Evolutionary conservation across 2,113 vertebrate species (phyloP), one percentile per base, ranked within the genome.

Genomic region (Pholis gunnellus): DNA sequence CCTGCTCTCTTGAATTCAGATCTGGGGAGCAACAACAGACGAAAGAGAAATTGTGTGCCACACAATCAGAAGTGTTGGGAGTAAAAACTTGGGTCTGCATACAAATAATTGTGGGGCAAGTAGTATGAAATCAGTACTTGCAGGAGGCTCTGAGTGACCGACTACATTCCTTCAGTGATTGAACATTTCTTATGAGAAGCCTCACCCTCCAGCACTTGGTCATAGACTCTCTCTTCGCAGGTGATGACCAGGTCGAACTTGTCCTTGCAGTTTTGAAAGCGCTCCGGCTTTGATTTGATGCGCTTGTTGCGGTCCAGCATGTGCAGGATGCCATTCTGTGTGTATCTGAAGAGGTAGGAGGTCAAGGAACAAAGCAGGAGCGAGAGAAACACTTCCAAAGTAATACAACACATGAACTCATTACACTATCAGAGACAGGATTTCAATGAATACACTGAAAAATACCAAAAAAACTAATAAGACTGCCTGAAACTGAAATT

Each of bases 221-320:
- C 98, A 72, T 99, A 99, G 63, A 99, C 98, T 65, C 98, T 93
- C 93, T 99, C 98, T 87, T 99, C 98, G 60, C 98, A 99, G 29
- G 98, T 99, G 89, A 99, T 96, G 90, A 99, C 98, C 87, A 99
- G 96, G 80, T 99, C 98, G 85, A 99, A 99, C 92, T 97, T 96
- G 0, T 99, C 98, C 91, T 96, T 98, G 94, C 97, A 99, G 94
- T 92, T 97, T 94, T 99, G 98, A 93, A 99, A 99, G 29, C 98
- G 94, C 83, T 99, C 98, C 0, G 98, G 98, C 36, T 98, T 96
- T 2, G 96, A 95, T 88, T 99, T 99, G 92, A 99, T 99, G 79
- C 98, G 96, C 93, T 98, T 99, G 94, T 99, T 99, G 92, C 98
- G 96, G 94, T 99, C 98, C 94, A 99, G 92, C 98, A 99, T 99